Percentiles rank a stretch among this genome's conserved stretches.
These are phyloP conservation scores for Dasyprocta punctata DNA, from an alignment of 2,113 vertebrate species.

Conservation along the genomic window DNA sequence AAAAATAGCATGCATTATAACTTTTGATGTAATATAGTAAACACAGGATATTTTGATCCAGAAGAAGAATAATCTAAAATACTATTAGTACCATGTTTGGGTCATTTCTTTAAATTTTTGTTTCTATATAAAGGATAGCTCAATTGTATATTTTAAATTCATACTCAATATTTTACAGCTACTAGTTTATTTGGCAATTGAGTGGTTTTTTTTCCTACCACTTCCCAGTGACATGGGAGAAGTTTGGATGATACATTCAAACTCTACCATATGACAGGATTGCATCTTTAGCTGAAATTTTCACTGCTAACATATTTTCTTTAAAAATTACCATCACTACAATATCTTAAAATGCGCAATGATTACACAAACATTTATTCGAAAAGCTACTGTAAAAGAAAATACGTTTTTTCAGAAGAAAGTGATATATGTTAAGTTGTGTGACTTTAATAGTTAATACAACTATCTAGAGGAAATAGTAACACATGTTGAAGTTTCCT, in stretches of 20 bases:
- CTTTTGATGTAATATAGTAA: background rate
- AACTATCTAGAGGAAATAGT: background rate
- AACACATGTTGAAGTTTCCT: background rate
- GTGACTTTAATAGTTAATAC: background rate
- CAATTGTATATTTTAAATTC: conserved; percentile 10
- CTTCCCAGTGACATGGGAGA: background rate
- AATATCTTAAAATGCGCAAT: conserved; percentile 73
- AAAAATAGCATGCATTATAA: background rate
- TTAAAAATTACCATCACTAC: conserved; percentile 55
- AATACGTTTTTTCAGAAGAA: conserved; percentile 18
- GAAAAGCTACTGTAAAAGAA: conserved; percentile 1
- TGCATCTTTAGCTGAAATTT: conserved; percentile 43
- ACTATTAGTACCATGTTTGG: background rate
- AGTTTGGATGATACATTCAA: conserved; percentile 70
- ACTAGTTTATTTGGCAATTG: conserved; percentile 43
- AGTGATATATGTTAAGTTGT: background rate
- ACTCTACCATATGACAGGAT: conserved; percentile 52
- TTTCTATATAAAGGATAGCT: background rate
- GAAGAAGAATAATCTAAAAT: background rate
- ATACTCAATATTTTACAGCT: conserved; percentile 57
- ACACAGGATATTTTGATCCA: background rate
- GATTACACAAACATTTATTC: background rate
- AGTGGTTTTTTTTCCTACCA: conserved; percentile 24
- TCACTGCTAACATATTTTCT: conserved; percentile 63
- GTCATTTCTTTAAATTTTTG: background rate